These are phyloP conservation scores for Euphydryas editha DNA, from an alignment of 2,888 invertebrate genomes.

Conservation along the genomic window DNA sequence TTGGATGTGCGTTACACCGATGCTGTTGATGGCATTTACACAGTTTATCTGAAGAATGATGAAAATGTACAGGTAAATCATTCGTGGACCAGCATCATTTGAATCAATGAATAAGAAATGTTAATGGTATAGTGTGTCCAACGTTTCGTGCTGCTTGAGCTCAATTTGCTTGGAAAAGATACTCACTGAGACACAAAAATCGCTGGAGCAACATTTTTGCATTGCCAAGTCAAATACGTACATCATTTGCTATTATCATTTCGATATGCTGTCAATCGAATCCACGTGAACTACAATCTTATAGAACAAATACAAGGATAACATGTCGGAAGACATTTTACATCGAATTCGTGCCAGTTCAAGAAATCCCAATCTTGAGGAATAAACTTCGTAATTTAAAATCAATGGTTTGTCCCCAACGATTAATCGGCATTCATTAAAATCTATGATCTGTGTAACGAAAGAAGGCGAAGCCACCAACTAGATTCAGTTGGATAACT, in stretches of 20 bases:
- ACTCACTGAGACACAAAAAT: constrained; percentile 44
- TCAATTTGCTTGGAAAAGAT: constrained; percentile 36
- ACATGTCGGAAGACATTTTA: neutral
- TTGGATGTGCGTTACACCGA: constrained; percentile 50
- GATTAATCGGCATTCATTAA: too few species aligned
- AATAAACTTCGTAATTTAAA: too few species aligned
- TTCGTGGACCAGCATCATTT: constrained; percentile 49
- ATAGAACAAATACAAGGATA: too few species aligned
- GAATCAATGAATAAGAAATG: constrained; percentile 43
- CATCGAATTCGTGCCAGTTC: too few species aligned
- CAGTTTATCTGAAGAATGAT: constrained; percentile 54
- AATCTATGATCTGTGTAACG: too few species aligned
- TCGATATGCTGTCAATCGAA: neutral
- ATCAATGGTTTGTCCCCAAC: too few species aligned
- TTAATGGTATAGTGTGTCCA: constrained; percentile 44
- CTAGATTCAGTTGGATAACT: too few species aligned
- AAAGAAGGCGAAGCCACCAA: too few species aligned
- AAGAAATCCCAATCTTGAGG: too few species aligned
- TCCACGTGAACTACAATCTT: too few species aligned
- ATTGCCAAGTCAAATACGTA: constrained; percentile 45
- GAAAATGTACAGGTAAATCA: constrained; percentile 55
- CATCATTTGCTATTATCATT: constrained; percentile 44
- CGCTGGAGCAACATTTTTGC: constrained; percentile 41
- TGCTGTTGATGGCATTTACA: constrained; percentile 55
- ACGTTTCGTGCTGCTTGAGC: constrained; percentile 46